Evolutionary conservation across 2,797 vertebrate genomes (phyloP), one percentile per base, ranked within the genome.

Genomic region (Sebastes variabilis): DNA sequence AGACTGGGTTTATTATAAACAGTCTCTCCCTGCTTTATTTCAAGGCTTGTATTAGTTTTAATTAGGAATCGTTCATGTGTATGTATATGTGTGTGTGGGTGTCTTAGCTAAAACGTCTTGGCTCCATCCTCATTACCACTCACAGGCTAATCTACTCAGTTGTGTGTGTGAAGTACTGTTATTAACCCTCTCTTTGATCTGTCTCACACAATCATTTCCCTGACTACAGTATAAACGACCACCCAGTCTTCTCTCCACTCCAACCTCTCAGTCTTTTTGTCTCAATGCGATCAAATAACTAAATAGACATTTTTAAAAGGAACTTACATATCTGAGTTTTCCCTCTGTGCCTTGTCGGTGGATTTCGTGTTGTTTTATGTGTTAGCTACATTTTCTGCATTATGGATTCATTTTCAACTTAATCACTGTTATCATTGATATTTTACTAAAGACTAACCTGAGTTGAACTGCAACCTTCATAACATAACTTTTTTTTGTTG

Each of bases 81-180:
- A 92, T 92, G 92, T 93, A 95, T 95, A 60, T 54, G 36, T 72
- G 42, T 66, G 52, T 61, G 18, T 61, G 42, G 16, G 42, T 46
- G 42, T 46, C 16, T 46, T 46, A 46, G 42, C 92, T 96, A 95
- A 97, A 97, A 97, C 95, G 96, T 49, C 94, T 95, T 95, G 96
- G 96, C 96, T 93, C 94, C 96, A 96, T 97, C 96, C 96, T 96
- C 94, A 97, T 97, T 98, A 98, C 96, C 95, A 96, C 83, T 89
- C 49, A 46, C 30, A 69, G 59, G 73, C 84, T 95, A 96, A 96
- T 95, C 95, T 95, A 92, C 96, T 92, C 90, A 67, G 78, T 71
- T 84, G 49, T 22, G 49, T 54, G 49, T 54, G 20, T 54, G 81
- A 87, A 93, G 92, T 94, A 92, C 92, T 93, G 81, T 94, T 96